These are phyloP conservation scores for Griposia aprilina DNA, from an alignment of 2,888 invertebrate genomes.

Conservation along the genomic window DNA sequence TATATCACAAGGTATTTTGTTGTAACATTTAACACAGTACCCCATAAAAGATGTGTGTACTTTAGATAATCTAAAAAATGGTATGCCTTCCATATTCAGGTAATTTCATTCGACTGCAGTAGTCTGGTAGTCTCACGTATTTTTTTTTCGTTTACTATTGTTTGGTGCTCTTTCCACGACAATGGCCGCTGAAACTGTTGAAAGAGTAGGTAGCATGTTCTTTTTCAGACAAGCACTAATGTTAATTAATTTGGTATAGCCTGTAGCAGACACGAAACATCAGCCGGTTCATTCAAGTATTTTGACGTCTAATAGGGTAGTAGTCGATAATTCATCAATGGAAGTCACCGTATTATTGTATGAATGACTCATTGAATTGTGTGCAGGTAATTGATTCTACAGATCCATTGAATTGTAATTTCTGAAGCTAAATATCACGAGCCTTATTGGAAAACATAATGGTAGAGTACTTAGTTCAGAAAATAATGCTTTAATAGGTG, in stretches of 20 bases:
- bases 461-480: not conserved
- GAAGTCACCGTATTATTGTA: conserved; percentile 10
- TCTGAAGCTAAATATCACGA: not conserved
- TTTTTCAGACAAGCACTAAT: not conserved
- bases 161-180: not conserved
- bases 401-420: conserved; percentile 19
- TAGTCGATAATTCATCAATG: conserved; percentile 15
- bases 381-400: conserved; percentile 7
- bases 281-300: conserved; percentile 14
- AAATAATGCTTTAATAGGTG: not conserved
- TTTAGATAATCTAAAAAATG: too few species aligned
- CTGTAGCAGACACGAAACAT: conserved; percentile 2
- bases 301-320: not conserved
- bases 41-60: too few species aligned
- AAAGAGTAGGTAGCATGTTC: not conserved
- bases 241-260: not conserved
- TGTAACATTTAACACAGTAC: too few species aligned
- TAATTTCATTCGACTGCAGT: not conserved
- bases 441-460: conserved; percentile 11
- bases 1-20: too few species aligned
- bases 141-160: not conserved
- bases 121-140: too few species aligned
- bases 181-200: not conserved
- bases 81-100: not conserved
- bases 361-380: conserved; percentile 46